These are phyloP conservation scores for Drosophila maculinotata DNA, from an alignment of 2,888 invertebrate genomes.

Conservation along the genomic window DNA sequence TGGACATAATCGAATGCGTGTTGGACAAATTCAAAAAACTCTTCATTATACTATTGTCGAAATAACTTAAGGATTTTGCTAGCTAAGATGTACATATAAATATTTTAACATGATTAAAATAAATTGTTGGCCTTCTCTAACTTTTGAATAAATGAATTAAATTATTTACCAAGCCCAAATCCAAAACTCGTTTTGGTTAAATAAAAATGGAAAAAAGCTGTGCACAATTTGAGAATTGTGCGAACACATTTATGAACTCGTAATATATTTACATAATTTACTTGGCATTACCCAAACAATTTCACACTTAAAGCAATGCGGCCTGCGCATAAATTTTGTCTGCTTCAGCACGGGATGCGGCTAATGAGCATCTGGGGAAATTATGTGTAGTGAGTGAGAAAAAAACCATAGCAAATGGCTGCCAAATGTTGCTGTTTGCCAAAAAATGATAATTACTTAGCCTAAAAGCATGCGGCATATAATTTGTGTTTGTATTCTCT, in stretches of 20 bases:
- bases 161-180: too few species aligned
- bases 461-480: conserved; percentile 57
- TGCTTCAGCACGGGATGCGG: conserved; percentile 27
- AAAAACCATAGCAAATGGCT: conserved; percentile 37
- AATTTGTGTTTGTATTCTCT: conserved; percentile 51
- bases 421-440: conserved; percentile 58
- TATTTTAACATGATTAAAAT: not conserved
- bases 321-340: conserved; percentile 52
- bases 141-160: too few species aligned
- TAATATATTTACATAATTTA: conserved; percentile 64
- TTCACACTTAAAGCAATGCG: conserved; percentile 65
- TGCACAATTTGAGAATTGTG: conserved; percentile 4
- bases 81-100: too few species aligned
- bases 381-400: conserved; percentile 52
- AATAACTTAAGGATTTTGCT: too few species aligned
- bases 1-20: conserved; percentile 28
- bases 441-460: conserved; percentile 69
- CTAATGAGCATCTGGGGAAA: conserved; percentile 74
- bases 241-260: conserved; percentile 18
- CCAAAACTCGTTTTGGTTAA: not conserved
- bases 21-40: conserved; percentile 12
- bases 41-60: not conserved
- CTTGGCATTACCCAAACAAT: conserved; percentile 66
- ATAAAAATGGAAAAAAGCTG: conserved; percentile 7
- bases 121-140: not conserved